These are phyloP conservation scores for Osmoderma eremita DNA, from an alignment of 2,888 invertebrate species.

Conservation along the genomic window DNA sequence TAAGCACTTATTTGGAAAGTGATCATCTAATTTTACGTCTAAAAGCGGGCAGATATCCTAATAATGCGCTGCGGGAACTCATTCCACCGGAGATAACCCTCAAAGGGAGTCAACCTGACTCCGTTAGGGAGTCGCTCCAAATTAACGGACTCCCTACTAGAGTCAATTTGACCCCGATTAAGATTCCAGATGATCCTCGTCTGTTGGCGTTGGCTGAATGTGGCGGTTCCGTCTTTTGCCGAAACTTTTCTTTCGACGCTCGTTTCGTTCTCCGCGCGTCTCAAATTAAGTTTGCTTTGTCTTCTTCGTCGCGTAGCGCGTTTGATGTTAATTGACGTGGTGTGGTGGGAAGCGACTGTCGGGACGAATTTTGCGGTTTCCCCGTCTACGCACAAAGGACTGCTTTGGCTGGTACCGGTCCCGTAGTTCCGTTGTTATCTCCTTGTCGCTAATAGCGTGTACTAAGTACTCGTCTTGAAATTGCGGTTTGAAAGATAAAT, in stretches of 20 bases:
- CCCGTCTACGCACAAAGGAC: slow-evolving; percentile 11
- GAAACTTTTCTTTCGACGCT: slow-evolving; percentile 37
- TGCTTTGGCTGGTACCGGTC: too few species aligned
- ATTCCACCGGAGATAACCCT: slow-evolving; percentile 67
- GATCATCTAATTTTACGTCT: too few species aligned
- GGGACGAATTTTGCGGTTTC: slow-evolving; percentile 27
- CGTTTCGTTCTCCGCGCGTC: slow-evolving; percentile 41
- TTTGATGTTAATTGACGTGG: slow-evolving; percentile 36
- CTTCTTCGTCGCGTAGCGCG: slow-evolving; percentile 24
- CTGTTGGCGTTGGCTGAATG: background rate
- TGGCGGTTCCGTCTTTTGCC: background rate
- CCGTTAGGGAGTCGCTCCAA: slow-evolving; percentile 94
- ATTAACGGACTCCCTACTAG: slow-evolving; percentile 96
- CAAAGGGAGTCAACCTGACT: slow-evolving; percentile 95
- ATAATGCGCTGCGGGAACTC: background rate
- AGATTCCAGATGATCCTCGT: slow-evolving; percentile 61
- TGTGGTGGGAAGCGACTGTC: slow-evolving; percentile 9
- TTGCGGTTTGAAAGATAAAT: too few species aligned
- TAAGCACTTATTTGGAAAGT: too few species aligned
- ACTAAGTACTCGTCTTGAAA: too few species aligned
- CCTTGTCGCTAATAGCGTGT: background rate
- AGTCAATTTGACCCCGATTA: slow-evolving; percentile 96
- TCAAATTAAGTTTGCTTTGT: slow-evolving; percentile 29
- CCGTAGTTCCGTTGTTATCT: background rate
- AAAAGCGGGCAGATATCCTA: background rate